Conservation (phyloP, 2,888 invertebrate genomes). For the Drosophila kanekoi region DNA sequence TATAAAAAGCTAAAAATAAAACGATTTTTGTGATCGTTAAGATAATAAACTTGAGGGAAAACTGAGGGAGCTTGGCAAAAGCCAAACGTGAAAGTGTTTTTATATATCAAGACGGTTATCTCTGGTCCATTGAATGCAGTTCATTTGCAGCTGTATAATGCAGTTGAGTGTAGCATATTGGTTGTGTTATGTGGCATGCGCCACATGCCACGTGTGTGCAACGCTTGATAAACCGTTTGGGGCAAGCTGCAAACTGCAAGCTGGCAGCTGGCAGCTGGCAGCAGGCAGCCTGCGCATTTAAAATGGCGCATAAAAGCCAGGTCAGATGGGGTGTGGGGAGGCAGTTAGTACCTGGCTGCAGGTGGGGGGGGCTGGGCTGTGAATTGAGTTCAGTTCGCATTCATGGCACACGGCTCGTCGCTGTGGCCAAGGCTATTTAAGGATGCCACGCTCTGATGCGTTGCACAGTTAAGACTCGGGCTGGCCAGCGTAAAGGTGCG, state of each 20-base stretch:
- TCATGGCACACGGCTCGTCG: constrained; percentile 47
- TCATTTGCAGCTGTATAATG: constrained; percentile 20
- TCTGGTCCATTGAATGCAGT: constrained; percentile 28
- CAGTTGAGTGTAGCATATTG: constrained; percentile 32
- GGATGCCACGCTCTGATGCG: constrained; percentile 76
- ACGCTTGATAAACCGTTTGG: constrained; percentile 39
- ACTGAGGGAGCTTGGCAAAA: not conserved
- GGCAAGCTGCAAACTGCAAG: constrained; percentile 12
- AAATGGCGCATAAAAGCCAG: constrained; percentile 64
- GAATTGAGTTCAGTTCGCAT: constrained; percentile 55
- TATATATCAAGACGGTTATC: constrained; percentile 13
- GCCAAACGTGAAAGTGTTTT: constrained; percentile 10
- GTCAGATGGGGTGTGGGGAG: constrained; percentile 37
- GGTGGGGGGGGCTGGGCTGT: not conserved
- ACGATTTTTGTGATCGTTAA: not conserved
- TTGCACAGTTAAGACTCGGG: constrained; percentile 73
- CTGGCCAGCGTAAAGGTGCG: constrained; percentile 65
- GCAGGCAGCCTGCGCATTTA: constrained; percentile 56
- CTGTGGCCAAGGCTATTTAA: constrained; percentile 72
- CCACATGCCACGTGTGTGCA: constrained; percentile 51
- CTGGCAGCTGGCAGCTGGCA: constrained; percentile 16
- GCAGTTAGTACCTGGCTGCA: not conserved
- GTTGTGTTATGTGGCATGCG: constrained; percentile 24
- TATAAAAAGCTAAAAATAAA: too few relatives aligned
- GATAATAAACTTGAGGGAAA: not conserved